Evolutionary conservation across 2,888 invertebrate genomes (phyloP).

Genomic region (Atherix ibis): DNA sequence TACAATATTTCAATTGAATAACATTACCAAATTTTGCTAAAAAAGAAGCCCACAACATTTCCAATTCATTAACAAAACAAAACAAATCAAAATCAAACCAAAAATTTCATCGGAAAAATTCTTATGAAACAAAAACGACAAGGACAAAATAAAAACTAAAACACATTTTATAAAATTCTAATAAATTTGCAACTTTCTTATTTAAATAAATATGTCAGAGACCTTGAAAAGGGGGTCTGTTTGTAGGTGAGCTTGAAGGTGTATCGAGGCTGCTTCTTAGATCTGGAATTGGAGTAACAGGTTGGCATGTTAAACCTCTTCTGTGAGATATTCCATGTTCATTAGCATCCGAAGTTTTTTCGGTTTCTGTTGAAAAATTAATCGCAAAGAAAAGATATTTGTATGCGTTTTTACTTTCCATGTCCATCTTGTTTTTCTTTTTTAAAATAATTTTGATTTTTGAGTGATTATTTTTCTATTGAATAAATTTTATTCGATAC

Average conservation of each 20-base stretch:
- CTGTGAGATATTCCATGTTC: constrained; percentile 74
- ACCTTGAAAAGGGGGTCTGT: constrained; percentile 34
- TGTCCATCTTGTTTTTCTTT: no score
- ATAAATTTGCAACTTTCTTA: constrained; percentile 1
- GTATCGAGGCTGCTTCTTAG: constrained; percentile 44
- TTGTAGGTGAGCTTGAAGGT: constrained; percentile 26
- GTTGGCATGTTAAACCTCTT: constrained; percentile 68
- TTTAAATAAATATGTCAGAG: constrained; percentile 11
- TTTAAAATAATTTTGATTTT: neutral
- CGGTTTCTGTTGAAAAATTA: constrained; percentile 18
- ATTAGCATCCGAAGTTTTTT: constrained; percentile 40
- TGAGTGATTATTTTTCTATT: neutral
- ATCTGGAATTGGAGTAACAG: constrained; percentile 73
- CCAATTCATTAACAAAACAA: no score
- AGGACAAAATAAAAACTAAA: constrained; percentile 1
- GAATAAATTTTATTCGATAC: no score
- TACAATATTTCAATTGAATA: no score
- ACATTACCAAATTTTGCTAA: no score
- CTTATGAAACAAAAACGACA: neutral
- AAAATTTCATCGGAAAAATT: neutral
- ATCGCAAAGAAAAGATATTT: neutral
- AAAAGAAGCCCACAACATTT: no score
- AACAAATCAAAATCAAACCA: neutral
- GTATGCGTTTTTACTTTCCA: no score
- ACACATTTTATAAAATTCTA: neutral